phyloP scores from a whole-genome alignment of 2,113 vertebrate species.

The Tylochromis polylepis region DNA sequence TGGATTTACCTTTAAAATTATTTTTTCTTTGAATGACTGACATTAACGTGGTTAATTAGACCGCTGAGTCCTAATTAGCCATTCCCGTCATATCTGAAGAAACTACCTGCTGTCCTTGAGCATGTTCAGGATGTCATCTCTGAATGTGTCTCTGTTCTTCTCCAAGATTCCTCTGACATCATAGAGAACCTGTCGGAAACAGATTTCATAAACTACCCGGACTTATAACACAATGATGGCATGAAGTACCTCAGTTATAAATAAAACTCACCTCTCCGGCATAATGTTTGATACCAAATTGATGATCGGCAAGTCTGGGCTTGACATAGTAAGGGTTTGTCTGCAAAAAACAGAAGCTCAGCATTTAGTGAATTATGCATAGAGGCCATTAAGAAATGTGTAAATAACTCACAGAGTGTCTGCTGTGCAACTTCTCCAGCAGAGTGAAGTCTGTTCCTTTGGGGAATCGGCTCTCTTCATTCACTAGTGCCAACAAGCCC shows the following conservation, averaged over 20 bases:
- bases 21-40: background rate
- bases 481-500: slow-evolving; percentile 85
- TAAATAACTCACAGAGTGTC: slow-evolving; percentile 80
- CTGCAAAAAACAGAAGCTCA: slow-evolving; percentile 60
- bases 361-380: background rate
- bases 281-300: slow-evolving; percentile 92
- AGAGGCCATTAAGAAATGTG: background rate
- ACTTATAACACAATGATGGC: background rate
- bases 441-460: slow-evolving; percentile 92
- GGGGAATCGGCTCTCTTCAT: slow-evolving; percentile 91
- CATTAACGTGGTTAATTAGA: background rate
- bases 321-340: slow-evolving; percentile 88
- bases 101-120: slow-evolving; percentile 87
- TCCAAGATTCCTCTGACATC: slow-evolving; percentile 84
- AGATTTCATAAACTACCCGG: background rate
- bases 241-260: background rate
- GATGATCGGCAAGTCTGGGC: slow-evolving; percentile 86
- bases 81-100: background rate
- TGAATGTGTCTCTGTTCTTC: slow-evolving; percentile 92
- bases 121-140: slow-evolving; percentile 90
- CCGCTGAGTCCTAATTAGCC: background rate
- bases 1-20: background rate
- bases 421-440: slow-evolving; percentile 88
- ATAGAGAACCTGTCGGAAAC: slow-evolving; percentile 79
- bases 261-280: slow-evolving; percentile 81